Conservation (phyloP, 1,140 invertebrate species). For the Lutraria rhynchaena region DNA sequence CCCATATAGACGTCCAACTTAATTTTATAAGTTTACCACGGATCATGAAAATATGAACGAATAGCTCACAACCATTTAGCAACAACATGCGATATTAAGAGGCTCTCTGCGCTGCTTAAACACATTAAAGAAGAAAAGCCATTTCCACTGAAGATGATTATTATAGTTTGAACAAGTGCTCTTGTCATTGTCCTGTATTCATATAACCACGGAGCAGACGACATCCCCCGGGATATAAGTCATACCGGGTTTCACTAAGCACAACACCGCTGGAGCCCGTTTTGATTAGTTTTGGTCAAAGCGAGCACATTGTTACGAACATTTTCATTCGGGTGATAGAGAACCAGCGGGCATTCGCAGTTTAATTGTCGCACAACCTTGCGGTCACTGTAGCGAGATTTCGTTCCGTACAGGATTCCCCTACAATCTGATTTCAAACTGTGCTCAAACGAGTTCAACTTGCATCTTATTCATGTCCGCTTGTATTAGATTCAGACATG, state of each 20-base stretch:
- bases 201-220: conserved; percentile 27
- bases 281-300: conserved; percentile 39
- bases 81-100: too few relatives aligned
- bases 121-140: too few relatives aligned
- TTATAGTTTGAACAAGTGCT: too few relatives aligned
- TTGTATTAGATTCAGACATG: conserved; percentile 26
- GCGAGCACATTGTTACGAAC: background rate
- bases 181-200: too few relatives aligned
- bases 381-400: conserved; percentile 32
- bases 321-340: conserved; percentile 1
- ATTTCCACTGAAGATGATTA: too few relatives aligned
- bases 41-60: too few relatives aligned
- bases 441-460: conserved; percentile 10
- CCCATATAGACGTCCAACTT: too few relatives aligned
- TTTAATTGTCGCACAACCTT: conserved; percentile 12
- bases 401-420: conserved; percentile 21
- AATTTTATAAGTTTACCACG: too few relatives aligned
- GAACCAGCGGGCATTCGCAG: conserved; percentile 32
- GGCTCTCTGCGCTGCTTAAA: too few relatives aligned
- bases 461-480: background rate
- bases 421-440: conserved; percentile 17
- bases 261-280: conserved; percentile 5
- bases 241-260: conserved; percentile 2
- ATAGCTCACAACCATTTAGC: too few relatives aligned
- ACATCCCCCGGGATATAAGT: conserved; percentile 15